Evolutionary conservation across 2,113 vertebrate genomes (phyloP).

Genomic region (Carettochelys insculpta): DNA sequence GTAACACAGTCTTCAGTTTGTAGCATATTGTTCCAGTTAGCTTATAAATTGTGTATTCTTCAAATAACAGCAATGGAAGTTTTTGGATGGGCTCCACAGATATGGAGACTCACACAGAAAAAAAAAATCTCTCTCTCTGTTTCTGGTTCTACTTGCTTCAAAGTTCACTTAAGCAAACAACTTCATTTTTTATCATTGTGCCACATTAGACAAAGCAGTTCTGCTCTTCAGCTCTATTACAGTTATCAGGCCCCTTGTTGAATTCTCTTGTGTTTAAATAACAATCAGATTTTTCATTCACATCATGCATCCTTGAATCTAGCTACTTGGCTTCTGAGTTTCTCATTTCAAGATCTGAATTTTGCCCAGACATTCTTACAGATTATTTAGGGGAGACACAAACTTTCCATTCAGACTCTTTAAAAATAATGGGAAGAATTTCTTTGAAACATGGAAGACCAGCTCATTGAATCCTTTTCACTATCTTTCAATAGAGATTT

Average conservation of each 20-base stretch:
- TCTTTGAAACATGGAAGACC: not conserved
- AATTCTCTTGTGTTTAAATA: not conserved
- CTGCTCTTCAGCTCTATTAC: not conserved
- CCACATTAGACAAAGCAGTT: not conserved
- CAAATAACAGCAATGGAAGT: not conserved
- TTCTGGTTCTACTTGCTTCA: not conserved
- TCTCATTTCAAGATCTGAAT: not conserved
- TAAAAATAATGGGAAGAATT: not conserved
- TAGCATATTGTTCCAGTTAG: not conserved
- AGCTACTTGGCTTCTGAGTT: not conserved
- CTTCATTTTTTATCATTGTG: not conserved
- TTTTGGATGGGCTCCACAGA: not conserved
- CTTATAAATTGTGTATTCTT: not conserved
- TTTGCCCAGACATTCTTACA: not conserved
- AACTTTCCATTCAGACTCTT: not conserved
- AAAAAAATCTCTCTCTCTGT: not conserved
- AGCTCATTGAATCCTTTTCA: not conserved
- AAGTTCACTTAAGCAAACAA: not conserved
- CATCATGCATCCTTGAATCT: not conserved
- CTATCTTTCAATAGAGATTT: not conserved
- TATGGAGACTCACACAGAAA: not conserved
- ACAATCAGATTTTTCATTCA: not conserved
- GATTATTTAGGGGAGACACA: not conserved
- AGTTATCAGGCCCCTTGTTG: not conserved
- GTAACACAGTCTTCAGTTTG: not conserved